Evolutionary conservation across 2,888 invertebrate species (phyloP).

Genomic region (Trichacis sp.): DNA sequence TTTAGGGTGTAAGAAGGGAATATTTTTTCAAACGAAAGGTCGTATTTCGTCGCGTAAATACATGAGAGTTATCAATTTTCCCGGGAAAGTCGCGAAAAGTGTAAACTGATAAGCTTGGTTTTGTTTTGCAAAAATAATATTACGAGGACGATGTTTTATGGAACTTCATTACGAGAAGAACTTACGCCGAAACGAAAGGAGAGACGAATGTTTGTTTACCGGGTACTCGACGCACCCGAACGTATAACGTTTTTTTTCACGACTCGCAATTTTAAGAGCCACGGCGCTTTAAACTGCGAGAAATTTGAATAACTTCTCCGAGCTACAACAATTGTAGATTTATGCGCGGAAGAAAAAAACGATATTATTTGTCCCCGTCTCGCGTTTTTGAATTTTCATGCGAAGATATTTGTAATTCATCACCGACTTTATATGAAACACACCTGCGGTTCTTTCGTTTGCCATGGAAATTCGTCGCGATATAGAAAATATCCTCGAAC

Average conservation of each 20-base stretch:
- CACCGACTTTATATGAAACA: not conserved
- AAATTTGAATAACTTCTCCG: slow-evolving; percentile 5
- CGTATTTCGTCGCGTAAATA: too few relatives aligned
- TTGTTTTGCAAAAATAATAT: not conserved
- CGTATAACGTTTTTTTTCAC: slow-evolving; percentile 14
- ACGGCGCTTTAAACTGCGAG: slow-evolving; percentile 7
- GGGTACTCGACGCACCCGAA: not conserved
- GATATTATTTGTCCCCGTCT: not conserved
- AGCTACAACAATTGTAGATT: slow-evolving; percentile 7
- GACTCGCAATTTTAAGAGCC: slow-evolving; percentile 4
- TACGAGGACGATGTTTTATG: not conserved
- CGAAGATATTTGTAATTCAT: slow-evolving; percentile 6
- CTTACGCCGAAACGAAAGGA: not conserved
- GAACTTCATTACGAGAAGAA: not conserved
- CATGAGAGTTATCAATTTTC: too few relatives aligned
- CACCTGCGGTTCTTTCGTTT: slow-evolving; percentile 5
- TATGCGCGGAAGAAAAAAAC: not conserved
- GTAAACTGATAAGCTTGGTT: not conserved
- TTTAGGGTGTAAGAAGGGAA: too few relatives aligned
- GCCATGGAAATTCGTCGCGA: slow-evolving; percentile 1
- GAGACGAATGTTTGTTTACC: not conserved
- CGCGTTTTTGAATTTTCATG: slow-evolving; percentile 5
- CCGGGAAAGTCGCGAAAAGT: too few relatives aligned
- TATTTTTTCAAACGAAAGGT: too few relatives aligned
- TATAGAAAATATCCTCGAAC: not conserved